Conservation (phyloP, 2,888 invertebrate species). For the Caenorhabditis imperialis region DNA sequence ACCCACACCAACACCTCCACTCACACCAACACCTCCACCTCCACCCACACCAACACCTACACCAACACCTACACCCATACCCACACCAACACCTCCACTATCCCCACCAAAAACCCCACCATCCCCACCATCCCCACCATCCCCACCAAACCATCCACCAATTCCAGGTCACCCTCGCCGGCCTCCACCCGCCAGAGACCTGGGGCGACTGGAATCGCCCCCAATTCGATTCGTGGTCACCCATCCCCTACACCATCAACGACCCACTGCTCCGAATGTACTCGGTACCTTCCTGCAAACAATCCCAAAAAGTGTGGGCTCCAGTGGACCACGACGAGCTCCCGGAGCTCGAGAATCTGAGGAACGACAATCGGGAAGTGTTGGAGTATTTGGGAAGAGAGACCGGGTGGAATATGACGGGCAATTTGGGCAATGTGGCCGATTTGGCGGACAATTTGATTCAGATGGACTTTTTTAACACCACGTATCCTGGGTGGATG, state of each 20-base stretch:
- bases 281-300: constrained; percentile 61
- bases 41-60: too few species aligned
- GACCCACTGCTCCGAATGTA: constrained; percentile 73
- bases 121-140: too few species aligned
- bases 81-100: too few species aligned
- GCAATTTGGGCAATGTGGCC: constrained; percentile 59
- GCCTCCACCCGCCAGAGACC: constrained; percentile 54
- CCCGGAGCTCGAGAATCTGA: constrained; percentile 54
- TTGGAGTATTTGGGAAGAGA: constrained; percentile 56
- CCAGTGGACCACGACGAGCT: constrained; percentile 64
- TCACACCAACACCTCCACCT: too few species aligned
- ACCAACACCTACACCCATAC: too few species aligned
- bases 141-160: too few species aligned
- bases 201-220: constrained; percentile 63
- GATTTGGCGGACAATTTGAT: constrained; percentile 73
- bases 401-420: constrained; percentile 66
- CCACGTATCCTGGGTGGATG: constrained; percentile 64
- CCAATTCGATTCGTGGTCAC: constrained; percentile 60
- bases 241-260: constrained; percentile 69
- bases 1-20: too few species aligned
- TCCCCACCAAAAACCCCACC: too few species aligned
- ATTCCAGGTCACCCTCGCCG: constrained; percentile 59
- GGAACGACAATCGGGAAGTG: constrained; percentile 34
- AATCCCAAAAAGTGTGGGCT: constrained; percentile 61
- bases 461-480: constrained; percentile 62